These are phyloP conservation scores for Muscidifurax raptorellus DNA, from an alignment of 1,140 invertebrate species.

Conservation along the genomic window DNA sequence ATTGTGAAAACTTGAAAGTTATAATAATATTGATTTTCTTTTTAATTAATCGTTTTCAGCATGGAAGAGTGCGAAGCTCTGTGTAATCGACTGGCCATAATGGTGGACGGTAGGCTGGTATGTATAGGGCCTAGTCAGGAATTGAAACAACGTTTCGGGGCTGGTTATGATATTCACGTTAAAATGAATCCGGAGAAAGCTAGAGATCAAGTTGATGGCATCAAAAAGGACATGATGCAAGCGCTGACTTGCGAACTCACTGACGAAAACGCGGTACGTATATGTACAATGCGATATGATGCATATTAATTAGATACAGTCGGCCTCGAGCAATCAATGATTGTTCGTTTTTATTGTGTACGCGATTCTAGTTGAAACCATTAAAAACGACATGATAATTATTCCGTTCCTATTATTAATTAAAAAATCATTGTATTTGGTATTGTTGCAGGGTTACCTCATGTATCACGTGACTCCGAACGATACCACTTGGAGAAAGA, in stretches of 20 bases:
- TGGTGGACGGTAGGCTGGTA: conserved; percentile 89
- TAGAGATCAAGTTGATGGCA: conserved; percentile 56
- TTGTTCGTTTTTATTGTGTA: not conserved
- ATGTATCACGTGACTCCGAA: conserved; percentile 69
- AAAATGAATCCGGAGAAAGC: conserved; percentile 65
- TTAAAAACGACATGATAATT: too few relatives aligned
- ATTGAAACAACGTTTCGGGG: conserved; percentile 78
- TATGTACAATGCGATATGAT: not conserved
- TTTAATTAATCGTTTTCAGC: conserved; percentile 69
- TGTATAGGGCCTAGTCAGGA: conserved; percentile 84
- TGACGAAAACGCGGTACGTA: conserved; percentile 68
- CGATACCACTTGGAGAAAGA: conserved; percentile 68
- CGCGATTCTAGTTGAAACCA: not conserved
- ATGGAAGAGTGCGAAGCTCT: conserved; percentile 96
- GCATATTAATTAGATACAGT: not conserved
- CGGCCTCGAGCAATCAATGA: not conserved
- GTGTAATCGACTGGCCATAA: conserved; percentile 89
- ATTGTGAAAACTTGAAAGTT: not conserved
- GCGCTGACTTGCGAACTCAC: conserved; percentile 65
- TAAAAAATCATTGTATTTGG: conserved; percentile 1
- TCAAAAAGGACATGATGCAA: conserved; percentile 64
- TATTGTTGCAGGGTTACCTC: conserved; percentile 64
- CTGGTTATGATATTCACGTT: conserved; percentile 75
- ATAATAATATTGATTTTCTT: not conserved
- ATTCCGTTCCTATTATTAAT: too few relatives aligned